These are phyloP conservation scores for Ispidina lecontei DNA, from an alignment of 2,797 vertebrate genomes.

Conservation along the genomic window DNA sequence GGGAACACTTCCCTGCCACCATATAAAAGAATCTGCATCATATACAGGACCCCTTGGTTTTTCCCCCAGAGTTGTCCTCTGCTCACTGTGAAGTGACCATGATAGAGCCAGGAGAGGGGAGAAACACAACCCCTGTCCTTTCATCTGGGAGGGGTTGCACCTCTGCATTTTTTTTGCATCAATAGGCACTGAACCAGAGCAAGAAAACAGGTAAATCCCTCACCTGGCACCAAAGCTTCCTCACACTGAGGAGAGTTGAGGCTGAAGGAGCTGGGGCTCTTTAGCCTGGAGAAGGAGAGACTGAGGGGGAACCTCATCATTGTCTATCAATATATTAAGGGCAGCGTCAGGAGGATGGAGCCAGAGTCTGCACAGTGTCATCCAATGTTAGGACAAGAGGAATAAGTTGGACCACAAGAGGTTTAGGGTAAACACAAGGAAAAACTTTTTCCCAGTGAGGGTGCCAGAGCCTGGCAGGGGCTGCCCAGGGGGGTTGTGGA, in stretches of 20 bases:
- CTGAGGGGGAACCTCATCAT: no score
- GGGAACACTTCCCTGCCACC: rapidly evolving
- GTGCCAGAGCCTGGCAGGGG: no score
- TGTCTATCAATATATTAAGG: no score
- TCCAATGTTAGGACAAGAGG: no score
- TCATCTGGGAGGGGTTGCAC: not conserved
- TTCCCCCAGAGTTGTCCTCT: not conserved
- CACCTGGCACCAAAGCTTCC: not conserved
- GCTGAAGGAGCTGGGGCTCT: no score
- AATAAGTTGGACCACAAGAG: no score
- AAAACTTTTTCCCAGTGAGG: no score
- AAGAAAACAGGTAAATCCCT: not conserved
- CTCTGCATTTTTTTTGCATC: not conserved
- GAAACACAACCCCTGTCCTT: not conserved
- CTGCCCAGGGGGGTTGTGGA: no score
- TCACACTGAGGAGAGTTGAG: not conserved
- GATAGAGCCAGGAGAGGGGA: not conserved
- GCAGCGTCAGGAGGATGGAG: no score
- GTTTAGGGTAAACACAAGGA: no score
- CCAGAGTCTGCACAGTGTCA: no score
- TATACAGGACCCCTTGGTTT: rapidly evolving
- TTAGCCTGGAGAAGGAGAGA: no score
- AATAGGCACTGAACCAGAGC: not conserved
- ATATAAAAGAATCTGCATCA: not conserved
- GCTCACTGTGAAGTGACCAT: rapidly evolving